These are phyloP conservation scores for Dunckerocampus dactyliophorus DNA, from an alignment of 2,113 vertebrate genomes.

Conservation along the genomic window DNA sequence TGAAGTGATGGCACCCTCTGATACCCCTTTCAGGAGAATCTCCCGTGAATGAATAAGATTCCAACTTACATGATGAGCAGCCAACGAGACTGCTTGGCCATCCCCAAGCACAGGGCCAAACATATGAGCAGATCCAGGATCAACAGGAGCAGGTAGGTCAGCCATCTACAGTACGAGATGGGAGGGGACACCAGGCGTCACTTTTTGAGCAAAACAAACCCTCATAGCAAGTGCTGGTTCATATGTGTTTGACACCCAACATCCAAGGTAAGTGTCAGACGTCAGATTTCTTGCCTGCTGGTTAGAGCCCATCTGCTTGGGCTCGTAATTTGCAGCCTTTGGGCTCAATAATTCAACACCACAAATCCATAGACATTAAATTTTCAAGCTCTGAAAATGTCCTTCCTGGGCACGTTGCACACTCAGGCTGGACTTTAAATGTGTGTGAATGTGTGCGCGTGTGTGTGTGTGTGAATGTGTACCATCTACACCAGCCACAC, in stretches of 20 bases:
- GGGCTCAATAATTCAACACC: conserved; percentile 72
- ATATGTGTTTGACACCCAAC: conserved; percentile 32
- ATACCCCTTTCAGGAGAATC: no score
- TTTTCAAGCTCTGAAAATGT: conserved; percentile 65
- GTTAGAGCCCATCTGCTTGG: conserved; percentile 60
- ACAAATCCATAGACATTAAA: conserved; percentile 68
- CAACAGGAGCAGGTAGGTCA: conserved; percentile 88
- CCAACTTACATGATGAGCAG: conserved; percentile 84
- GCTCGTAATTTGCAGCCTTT: conserved; percentile 50
- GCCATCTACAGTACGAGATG: conserved; percentile 77
- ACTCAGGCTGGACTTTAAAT: conserved; percentile 10
- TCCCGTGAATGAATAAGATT: no score
- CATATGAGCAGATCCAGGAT: conserved; percentile 88
- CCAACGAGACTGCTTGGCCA: conserved; percentile 85
- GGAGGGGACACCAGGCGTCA: conserved; percentile 7
- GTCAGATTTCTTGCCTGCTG: conserved; percentile 41
- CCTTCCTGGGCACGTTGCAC: conserved; percentile 39
- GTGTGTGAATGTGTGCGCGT: not conserved
- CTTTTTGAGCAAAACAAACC: not conserved
- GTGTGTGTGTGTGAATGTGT: conserved; percentile 1
- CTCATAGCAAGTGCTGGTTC: conserved; percentile 10
- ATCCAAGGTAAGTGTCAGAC: conserved; percentile 23
- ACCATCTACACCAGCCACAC: not conserved
- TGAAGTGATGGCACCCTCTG: no score
- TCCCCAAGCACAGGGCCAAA: conserved; percentile 83